Conservation (phyloP, 2,797 vertebrate species). For the Chiroxiphia lanceolata region DNA sequence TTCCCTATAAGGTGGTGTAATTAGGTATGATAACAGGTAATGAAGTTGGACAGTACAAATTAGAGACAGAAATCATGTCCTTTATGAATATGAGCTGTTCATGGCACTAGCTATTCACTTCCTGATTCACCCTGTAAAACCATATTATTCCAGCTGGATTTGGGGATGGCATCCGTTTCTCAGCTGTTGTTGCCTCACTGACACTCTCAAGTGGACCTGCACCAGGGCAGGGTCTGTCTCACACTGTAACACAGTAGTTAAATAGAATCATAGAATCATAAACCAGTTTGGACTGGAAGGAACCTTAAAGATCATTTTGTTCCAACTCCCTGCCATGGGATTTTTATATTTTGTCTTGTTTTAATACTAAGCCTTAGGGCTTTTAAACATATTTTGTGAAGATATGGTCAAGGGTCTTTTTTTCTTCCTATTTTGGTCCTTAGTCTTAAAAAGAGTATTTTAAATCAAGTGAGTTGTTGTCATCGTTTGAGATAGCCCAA, state of each 20-base stretch:
- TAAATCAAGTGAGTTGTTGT: neutral
- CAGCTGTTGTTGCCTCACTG: neutral
- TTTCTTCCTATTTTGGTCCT: neutral
- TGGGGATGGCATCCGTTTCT: neutral
- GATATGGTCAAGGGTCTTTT: neutral
- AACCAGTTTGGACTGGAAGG: fast-evolving
- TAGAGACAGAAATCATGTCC: conserved; percentile 58
- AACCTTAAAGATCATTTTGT: neutral
- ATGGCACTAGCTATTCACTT: neutral
- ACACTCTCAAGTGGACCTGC: neutral
- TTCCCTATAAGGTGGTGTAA: conserved; percentile 73
- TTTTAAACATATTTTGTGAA: neutral
- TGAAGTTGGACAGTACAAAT: conserved; percentile 72
- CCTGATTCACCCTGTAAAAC: conserved; percentile 7
- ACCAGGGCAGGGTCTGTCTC: neutral
- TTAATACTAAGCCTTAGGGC: neutral
- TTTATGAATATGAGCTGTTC: neutral
- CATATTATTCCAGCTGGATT: neutral
- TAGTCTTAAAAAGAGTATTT: neutral
- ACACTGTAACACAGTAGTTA: neutral
- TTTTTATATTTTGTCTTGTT: neutral
- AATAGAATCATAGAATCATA: neutral
- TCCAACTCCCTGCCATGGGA: too few relatives aligned
- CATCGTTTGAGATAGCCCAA: too few relatives aligned
- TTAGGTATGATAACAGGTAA: conserved; percentile 69